phyloP scores from a whole-genome alignment of 2,113 vertebrate genomes.

The Elephantulus edwardii region DNA sequence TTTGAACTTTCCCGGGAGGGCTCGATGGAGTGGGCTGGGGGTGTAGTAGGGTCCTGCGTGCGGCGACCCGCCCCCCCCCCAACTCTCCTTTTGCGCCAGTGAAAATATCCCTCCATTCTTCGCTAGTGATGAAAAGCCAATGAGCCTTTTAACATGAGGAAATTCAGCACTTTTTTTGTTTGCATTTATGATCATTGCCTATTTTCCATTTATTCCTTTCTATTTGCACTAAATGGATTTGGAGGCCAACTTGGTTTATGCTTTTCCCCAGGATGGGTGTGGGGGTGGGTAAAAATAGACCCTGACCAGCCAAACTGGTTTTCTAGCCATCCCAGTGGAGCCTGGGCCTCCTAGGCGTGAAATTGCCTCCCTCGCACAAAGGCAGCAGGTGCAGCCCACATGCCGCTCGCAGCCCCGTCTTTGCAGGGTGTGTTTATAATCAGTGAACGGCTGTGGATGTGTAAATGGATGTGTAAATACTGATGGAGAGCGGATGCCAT shows the following conservation, averaged over 20 bases:
- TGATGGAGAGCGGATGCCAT: constrained; percentile 69
- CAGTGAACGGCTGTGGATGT: constrained; percentile 68
- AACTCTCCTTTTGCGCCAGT: constrained; percentile 5
- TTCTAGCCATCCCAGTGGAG: constrained; percentile 40
- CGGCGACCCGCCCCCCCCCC: not conserved
- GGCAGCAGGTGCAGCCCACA: constrained; percentile 77
- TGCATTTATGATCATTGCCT: constrained; percentile 64
- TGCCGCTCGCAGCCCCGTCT: not conserved
- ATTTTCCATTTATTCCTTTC: constrained; percentile 56
- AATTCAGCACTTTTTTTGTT: constrained; percentile 42
- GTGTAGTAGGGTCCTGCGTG: not conserved
- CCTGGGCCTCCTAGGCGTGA: constrained; percentile 64
- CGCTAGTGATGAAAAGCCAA: constrained; percentile 58
- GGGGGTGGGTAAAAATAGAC: not conserved
- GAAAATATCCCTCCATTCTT: constrained; percentile 36
- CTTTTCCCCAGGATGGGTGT: not conserved
- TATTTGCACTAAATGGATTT: constrained; percentile 51
- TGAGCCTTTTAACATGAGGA: constrained; percentile 38
- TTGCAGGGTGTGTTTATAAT: constrained; percentile 69
- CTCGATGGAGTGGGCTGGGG: fast-evolving
- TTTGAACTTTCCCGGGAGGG: too few species aligned
- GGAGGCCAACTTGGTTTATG: constrained; percentile 51
- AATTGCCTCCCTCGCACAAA: constrained; percentile 53
- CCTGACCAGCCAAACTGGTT: constrained; percentile 38
- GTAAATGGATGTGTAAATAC: constrained; percentile 73